Base-by-base conservation (phyloP, 2,888 invertebrate species). In the Drepana falcataria region DNA sequence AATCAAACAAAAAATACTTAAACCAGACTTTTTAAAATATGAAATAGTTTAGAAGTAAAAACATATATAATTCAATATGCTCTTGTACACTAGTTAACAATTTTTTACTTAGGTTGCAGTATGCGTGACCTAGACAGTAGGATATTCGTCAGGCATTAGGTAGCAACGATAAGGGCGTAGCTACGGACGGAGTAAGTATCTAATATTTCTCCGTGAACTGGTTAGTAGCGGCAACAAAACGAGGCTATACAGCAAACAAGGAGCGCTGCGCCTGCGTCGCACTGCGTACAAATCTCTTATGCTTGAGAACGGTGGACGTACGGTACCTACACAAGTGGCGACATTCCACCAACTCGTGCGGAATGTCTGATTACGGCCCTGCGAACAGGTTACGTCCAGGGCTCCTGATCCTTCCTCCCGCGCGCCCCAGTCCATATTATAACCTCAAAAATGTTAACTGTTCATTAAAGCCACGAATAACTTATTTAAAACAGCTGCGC, bases 301-400 rank as follows among this genome's bases (percentile, higher is more conserved):
- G 83, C 73, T 80, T 78, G 81, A 82, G 83, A 83, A 81, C 77
- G 73, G 79, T 75, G 78, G 77, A 74, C 79, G 77, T 88, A 87
- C 87, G 87, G 87, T 89, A 87, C 86, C 81, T 82, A 81, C 75
- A 73, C 68, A 76, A 77, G 78, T 78, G 84, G 83, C 87, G 86
- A 88, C 90, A 90, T 90, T 89, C 90, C 86, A 73, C 70, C 77
- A 78, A 77, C 82, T 74, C 75, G 81, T 73, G 71, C 81, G 86
- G 86, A 85, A 89, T 86, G 86, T 79, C 77, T 76, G 75, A 75
- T 71, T 79, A 77, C 79, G 80, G 83, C 83, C 83, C 85, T 82
- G 79, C 79, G 77, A 87, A 88, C 88, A 87, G 87, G 87, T 86
- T 85, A 78, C 79, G 72, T 69, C 68, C 75, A 69, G 71, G 65